A percentile compares a stretch with the other conserved stretches of the same genome.
phyloP scores from a whole-genome alignment of 2,113 vertebrate species.

The Limanda limanda region DNA sequence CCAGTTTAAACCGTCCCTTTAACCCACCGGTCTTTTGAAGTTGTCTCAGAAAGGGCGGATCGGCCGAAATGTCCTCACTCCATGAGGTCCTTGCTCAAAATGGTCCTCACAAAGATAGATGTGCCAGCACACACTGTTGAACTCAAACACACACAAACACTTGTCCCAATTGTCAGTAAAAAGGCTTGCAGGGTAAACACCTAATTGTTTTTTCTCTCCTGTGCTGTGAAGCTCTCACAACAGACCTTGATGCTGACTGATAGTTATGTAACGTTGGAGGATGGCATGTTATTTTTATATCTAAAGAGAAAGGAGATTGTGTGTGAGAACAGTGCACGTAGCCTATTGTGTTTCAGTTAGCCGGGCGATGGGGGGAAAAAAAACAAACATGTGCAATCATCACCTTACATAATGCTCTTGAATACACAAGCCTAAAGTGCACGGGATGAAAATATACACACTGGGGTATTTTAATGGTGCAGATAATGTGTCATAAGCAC shows the following conservation, averaged over 20 bases:
- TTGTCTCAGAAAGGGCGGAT: background rate
- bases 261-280: slow-evolving; percentile 66
- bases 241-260: slow-evolving; percentile 67
- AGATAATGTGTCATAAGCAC: slow-evolving; percentile 58
- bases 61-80: background rate
- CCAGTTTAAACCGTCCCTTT: no score
- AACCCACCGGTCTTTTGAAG: no score
- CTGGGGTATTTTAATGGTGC: slow-evolving; percentile 48
- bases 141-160: background rate
- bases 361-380: slow-evolving; percentile 5
- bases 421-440: slow-evolving; percentile 49
- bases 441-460: slow-evolving; percentile 60
- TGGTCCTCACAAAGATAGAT: background rate
- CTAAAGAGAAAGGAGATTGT: slow-evolving; percentile 51
- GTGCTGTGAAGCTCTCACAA: slow-evolving; percentile 61
- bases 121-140: background rate
- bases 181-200: slow-evolving; percentile 73
- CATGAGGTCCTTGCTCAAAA: background rate
- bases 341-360: slow-evolving; percentile 66
- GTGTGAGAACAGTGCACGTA: slow-evolving; percentile 40
- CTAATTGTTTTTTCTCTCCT: slow-evolving; percentile 67
- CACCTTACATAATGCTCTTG: slow-evolving; percentile 69
- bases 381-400: slow-evolving; percentile 51
- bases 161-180: slow-evolving; percentile 43
- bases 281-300: slow-evolving; percentile 71